Evolutionary conservation across 2,888 invertebrate genomes (phyloP).

Genomic region (Chalcis sispes): DNA sequence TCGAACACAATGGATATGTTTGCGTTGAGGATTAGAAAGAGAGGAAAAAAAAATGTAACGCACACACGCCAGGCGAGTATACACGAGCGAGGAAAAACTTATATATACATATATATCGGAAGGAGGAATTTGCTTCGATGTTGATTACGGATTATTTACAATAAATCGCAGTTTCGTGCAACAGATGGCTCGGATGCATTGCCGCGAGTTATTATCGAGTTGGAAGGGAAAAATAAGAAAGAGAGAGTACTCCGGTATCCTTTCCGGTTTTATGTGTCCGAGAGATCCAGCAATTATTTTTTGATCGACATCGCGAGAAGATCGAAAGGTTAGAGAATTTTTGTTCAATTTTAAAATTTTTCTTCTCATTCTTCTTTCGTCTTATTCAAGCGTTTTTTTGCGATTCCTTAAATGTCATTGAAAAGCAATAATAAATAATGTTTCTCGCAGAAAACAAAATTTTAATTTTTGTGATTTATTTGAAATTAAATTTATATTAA

Average conservation of each 20-base stretch:
- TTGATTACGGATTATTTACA: conserved; percentile 38
- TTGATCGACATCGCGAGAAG: conserved; percentile 20
- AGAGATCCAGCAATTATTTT: conserved; percentile 23
- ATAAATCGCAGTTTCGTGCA: conserved; percentile 48
- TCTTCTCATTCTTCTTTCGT: too few species aligned
- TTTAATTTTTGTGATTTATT: too few species aligned
- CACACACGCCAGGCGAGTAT: too few species aligned
- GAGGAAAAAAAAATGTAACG: too few species aligned
- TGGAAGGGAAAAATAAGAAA: conserved; percentile 36
- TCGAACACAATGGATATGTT: too few species aligned
- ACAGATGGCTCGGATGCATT: conserved; percentile 49
- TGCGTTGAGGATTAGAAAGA: conserved; percentile 13
- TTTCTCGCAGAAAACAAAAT: too few species aligned
- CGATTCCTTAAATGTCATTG: too few species aligned
- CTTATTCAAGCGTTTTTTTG: too few species aligned
- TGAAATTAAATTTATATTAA: too few species aligned
- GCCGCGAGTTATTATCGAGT: conserved; percentile 23
- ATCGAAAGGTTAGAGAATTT: conserved; percentile 37
- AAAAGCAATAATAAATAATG: too few species aligned
- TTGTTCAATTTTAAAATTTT: conserved; percentile 4
- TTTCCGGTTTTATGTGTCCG: conserved; percentile 49
- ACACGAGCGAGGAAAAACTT: too few species aligned
- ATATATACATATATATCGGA: too few species aligned
- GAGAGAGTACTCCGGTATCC: conserved; percentile 11
- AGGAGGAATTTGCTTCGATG: conserved; percentile 8